Conservation (phyloP, 2,888 invertebrate species). For the Plebejus anna region DNA sequence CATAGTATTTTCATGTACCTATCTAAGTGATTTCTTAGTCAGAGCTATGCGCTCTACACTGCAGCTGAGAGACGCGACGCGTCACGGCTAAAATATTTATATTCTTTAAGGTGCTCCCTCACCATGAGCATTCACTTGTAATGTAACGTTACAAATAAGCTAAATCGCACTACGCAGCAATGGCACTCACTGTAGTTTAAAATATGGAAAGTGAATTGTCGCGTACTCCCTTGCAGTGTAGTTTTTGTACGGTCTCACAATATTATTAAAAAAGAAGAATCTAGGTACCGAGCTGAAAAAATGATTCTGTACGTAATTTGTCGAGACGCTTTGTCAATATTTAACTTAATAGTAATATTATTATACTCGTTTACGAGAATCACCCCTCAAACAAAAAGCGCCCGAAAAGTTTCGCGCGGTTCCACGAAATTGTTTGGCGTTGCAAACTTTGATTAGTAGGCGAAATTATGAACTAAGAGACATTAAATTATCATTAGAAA, state of each 20-base stretch:
- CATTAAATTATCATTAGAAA: conserved; percentile 71
- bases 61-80: too few species aligned
- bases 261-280: background rate
- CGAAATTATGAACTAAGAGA: conserved; percentile 62
- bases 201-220: too few species aligned
- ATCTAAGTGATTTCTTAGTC: too few species aligned
- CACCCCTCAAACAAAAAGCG: conserved; percentile 2
- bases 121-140: too few species aligned
- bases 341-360: background rate
- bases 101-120: too few species aligned
- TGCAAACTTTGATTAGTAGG: conserved; percentile 68
- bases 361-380: background rate
- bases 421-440: conserved; percentile 32
- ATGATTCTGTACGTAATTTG: background rate
- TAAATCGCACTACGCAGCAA: too few species aligned
- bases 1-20: too few species aligned
- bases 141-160: too few species aligned
- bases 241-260: background rate
- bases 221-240: too few species aligned
- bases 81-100: too few species aligned
- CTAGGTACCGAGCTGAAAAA: background rate
- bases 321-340: background rate
- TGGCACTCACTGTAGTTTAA: too few species aligned
- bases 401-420: background rate
- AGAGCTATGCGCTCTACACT: too few species aligned